phyloP scores from a whole-genome alignment of 2,888 invertebrate species.

The Pristionchus exspectatus region DNA sequence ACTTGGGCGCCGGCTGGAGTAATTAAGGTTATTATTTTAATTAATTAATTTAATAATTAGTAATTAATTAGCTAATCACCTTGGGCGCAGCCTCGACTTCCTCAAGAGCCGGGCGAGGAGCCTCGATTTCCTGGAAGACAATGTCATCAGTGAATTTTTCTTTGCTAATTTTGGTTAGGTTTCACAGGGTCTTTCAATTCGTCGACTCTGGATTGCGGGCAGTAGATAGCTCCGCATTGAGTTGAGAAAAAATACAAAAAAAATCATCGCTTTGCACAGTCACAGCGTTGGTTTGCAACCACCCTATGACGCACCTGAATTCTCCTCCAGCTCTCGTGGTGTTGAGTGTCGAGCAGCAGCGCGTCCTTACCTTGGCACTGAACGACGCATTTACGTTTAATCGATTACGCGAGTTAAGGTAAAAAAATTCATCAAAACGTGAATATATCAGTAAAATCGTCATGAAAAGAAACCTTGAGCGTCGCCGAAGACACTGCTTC shows the following conservation, averaged over 20 bases:
- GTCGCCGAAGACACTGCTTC: constrained; percentile 96
- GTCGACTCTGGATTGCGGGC: background rate
- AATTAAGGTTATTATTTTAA: background rate
- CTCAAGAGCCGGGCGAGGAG: constrained; percentile 67
- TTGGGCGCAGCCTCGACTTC: constrained; percentile 70
- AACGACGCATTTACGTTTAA: background rate
- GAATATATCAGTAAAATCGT: no score
- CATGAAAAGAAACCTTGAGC: constrained; percentile 80
- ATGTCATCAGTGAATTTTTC: background rate
- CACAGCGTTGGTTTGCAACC: background rate
- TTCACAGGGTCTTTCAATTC: background rate
- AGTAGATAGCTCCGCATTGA: no score
- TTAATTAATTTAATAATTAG: background rate
- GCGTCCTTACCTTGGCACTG: constrained; percentile 69
- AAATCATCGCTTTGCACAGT: no score
- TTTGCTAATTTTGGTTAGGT: background rate
- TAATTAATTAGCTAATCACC: constrained; percentile 53
- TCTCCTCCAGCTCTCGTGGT: constrained; percentile 93
- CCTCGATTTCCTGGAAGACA: constrained; percentile 70
- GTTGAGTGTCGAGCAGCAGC: constrained; percentile 79
- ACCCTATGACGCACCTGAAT: constrained; percentile 81
- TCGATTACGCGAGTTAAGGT: no score
- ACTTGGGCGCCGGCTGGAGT: constrained; percentile 34
- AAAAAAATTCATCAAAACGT: no score
- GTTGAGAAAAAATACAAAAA: no score